phyloP scores from a whole-genome alignment of 2,888 invertebrate species.

The Patella caerulea region DNA sequence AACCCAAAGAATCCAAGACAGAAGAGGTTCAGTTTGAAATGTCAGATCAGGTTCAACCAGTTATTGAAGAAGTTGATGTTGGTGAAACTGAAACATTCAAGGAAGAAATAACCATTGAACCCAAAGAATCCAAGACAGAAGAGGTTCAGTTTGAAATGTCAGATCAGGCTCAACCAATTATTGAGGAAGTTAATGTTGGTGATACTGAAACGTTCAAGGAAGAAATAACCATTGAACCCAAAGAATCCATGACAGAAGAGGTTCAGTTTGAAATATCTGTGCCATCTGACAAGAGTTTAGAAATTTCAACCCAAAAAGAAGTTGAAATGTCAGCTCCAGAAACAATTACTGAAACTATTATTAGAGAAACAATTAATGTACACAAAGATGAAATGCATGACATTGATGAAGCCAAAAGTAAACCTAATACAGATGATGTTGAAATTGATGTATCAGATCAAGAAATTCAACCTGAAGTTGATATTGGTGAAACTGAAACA shows the following conservation, averaged over 20 bases:
- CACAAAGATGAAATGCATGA: not conserved
- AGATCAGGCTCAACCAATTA: no score
- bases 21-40: not conserved
- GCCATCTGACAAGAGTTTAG: not conserved
- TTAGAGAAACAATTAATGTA: not conserved
- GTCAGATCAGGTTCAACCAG: not conserved
- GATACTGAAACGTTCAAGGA: no score
- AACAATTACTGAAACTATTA: not conserved
- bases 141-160: no score
- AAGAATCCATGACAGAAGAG: not conserved
- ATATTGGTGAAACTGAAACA: constrained; percentile 17
- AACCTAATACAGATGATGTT: constrained; percentile 28
- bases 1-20: not conserved
- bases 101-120: constrained; percentile 7
- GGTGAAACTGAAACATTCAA: constrained; percentile 5
- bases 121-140: not conserved
- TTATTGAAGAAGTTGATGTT: not conserved
- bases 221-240: constrained; percentile 15
- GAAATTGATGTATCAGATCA: constrained; percentile 21
- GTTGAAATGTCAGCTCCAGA: no score
- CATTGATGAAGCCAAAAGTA: not conserved
- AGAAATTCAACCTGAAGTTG: constrained; percentile 16
- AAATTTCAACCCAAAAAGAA: no score
- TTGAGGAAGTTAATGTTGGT: no score
- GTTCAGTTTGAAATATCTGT: not conserved